These are phyloP conservation scores for Anser cygnoides DNA, from an alignment of 2,113 vertebrate species.

Conservation along the genomic window DNA sequence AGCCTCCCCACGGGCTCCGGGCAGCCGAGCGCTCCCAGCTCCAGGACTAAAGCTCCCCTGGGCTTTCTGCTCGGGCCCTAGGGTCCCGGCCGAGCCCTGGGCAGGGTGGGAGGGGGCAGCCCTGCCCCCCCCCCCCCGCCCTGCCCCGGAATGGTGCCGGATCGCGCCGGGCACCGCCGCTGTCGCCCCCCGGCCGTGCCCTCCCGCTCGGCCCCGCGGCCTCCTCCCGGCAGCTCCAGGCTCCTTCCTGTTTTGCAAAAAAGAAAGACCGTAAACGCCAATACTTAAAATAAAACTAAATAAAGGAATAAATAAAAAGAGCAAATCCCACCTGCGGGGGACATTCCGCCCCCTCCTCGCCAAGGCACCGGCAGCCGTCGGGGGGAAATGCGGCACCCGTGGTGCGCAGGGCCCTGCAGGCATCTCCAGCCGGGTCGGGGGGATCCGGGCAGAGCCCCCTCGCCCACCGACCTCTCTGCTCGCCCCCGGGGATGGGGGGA, in stretches of 20 bases:
- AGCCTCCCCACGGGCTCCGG: too few relatives aligned
- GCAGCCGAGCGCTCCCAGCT: neutral
- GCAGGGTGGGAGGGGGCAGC: neutral
- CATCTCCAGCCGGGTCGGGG: rapidly evolving
- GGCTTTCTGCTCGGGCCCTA: neutral
- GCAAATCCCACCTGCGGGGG: neutral
- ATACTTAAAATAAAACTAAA: too few relatives aligned
- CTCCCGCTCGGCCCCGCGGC: neutral
- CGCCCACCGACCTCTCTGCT: neutral
- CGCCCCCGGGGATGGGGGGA: neutral
- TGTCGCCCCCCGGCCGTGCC: rapidly evolving
- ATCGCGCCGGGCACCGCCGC: neutral
- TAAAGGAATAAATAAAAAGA: neutral
- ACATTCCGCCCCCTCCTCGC: neutral
- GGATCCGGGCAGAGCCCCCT: neutral
- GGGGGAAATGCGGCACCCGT: neutral
- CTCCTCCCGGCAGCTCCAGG: neutral
- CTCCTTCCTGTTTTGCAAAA: too few relatives aligned
- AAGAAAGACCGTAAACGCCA: too few relatives aligned
- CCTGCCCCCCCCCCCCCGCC: neutral
- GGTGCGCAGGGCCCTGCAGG: neutral
- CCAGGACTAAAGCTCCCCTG: neutral
- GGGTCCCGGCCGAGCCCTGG: neutral
- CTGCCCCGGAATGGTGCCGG: neutral
- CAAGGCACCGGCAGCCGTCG: neutral